Percentiles rank a stretch among this genome's conserved stretches.
Conservation (phyloP, 2,797 vertebrate genomes). For the Menidia menidia region DNA sequence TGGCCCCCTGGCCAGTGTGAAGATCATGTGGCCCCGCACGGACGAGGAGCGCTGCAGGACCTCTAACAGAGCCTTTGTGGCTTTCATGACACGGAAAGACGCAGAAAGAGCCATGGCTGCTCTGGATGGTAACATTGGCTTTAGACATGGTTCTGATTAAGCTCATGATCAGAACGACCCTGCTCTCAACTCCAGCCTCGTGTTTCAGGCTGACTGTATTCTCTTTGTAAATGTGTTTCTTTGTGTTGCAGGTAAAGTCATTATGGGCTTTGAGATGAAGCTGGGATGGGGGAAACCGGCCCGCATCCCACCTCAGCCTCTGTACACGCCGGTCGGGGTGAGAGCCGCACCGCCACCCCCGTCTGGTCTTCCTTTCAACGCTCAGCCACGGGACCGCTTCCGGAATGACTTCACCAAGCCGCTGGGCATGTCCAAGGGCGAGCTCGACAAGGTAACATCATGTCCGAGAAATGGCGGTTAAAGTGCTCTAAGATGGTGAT, state of each 20-base stretch:
- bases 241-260: conserved; percentile 80
- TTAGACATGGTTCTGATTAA: background rate
- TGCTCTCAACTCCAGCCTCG: background rate
- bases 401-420: conserved; percentile 87
- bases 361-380: conserved; percentile 87
- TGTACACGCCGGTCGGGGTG: conserved; percentile 85
- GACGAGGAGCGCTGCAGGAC: conserved; percentile 85
- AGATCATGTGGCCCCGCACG: conserved; percentile 90
- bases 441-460: conserved; percentile 84
- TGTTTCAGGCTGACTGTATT: background rate
- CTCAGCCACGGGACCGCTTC: conserved; percentile 85
- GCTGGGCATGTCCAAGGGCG: conserved; percentile 76
- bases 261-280: conserved; percentile 90
- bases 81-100: conserved; percentile 87
- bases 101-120: conserved; percentile 85
- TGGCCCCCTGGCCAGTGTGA: conserved; percentile 87
- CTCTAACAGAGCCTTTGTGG: conserved; percentile 87
- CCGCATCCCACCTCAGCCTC: conserved; percentile 86
- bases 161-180: background rate
- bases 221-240: background rate
- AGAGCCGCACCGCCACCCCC: conserved; percentile 83
- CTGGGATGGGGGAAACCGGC: conserved; percentile 88
- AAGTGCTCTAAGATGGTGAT: conserved; percentile 1
- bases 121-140: conserved; percentile 79
- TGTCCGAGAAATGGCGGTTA: background rate